Conservation (phyloP, 1,140 invertebrate genomes). For the Sarcophaga bullata region DNA sequence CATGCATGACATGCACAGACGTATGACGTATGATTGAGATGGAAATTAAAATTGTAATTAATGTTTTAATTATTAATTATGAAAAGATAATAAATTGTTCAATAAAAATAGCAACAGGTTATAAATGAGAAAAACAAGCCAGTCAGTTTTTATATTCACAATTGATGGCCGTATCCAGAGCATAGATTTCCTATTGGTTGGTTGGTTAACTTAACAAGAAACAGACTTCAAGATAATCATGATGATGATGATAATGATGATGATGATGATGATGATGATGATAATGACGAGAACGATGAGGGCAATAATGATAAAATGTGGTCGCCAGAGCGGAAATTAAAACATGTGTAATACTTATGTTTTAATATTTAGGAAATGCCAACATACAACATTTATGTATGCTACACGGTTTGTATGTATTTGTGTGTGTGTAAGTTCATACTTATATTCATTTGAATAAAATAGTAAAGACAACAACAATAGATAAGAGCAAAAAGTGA, state of each 20-base stretch:
- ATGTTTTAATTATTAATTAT: too few species aligned
- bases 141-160: too few species aligned
- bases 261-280: not conserved
- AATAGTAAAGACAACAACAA: not conserved
- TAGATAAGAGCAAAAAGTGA: too few species aligned
- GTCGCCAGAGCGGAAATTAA: slow-evolving; percentile 37
- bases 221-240: slow-evolving; percentile 1
- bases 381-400: slow-evolving; percentile 4
- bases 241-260: not conserved
- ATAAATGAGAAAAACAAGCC: too few species aligned
- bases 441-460: slow-evolving; percentile 3
- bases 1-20: not conserved
- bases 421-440: not conserved
- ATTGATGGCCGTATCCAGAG: too few species aligned
- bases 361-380: slow-evolving; percentile 39
- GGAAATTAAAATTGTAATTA: too few species aligned
- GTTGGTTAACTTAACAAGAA: not conserved
- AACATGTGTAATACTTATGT: slow-evolving; percentile 27
- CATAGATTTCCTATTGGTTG: not conserved
- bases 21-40: too few species aligned
- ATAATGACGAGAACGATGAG: not conserved
- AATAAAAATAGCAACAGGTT: too few species aligned
- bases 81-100: too few species aligned
- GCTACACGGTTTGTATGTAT: not conserved
- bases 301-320: slow-evolving; percentile 38